Conservation (phyloP, 2,888 invertebrate species). For the Microplitis deprimator region DNA sequence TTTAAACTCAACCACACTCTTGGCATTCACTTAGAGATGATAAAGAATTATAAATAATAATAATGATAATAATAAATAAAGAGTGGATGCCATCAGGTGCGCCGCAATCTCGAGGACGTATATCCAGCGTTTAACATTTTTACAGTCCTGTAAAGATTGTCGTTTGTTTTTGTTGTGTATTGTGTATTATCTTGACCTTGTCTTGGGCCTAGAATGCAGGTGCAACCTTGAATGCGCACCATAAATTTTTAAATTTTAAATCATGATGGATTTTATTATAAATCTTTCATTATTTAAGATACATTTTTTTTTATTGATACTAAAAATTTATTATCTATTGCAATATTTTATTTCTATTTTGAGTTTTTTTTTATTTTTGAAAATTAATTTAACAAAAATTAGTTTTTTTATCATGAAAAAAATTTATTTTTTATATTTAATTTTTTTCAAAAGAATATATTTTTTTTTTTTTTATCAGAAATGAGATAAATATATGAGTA, state of each 20-base stretch:
- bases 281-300: not conserved
- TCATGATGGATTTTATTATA: not conserved
- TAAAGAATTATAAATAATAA: not conserved
- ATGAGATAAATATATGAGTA: no score
- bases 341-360: no score
- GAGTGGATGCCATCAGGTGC: slow-evolving; percentile 1
- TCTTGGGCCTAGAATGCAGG: not conserved
- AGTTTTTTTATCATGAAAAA: no score
- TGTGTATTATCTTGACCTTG: slow-evolving; percentile 1
- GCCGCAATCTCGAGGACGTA: not conserved
- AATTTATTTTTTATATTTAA: no score
- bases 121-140: not conserved
- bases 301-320: no score
- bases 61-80: not conserved
- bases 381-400: no score
- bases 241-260: not conserved
- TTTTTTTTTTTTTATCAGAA: no score
- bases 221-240: not conserved
- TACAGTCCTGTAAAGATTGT: not conserved
- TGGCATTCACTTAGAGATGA: not conserved
- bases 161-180: not conserved
- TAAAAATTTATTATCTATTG: no score
- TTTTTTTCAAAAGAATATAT: no score
- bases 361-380: no score
- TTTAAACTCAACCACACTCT: not conserved